Percentiles rank a stretch among this genome's conserved stretches.
phyloP scores from a whole-genome alignment of 2,888 invertebrate genomes.

The Nephrocerus scutellatus region DNA sequence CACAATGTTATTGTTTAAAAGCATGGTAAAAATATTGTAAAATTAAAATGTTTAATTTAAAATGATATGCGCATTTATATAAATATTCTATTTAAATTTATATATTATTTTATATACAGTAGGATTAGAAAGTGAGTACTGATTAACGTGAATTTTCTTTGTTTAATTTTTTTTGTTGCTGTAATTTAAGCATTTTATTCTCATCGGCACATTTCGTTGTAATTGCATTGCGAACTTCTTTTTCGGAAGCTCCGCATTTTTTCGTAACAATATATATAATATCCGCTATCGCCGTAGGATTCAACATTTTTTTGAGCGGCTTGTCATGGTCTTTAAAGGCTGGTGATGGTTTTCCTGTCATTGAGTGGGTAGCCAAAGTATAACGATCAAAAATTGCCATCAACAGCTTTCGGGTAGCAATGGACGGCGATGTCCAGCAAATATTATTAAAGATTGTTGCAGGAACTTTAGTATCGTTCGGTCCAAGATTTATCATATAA shows the following conservation, averaged over 20 bases:
- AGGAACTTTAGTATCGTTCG: conserved; percentile 45
- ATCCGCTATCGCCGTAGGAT: conserved; percentile 52
- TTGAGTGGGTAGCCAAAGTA: conserved; percentile 55
- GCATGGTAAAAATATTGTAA: too few relatives aligned
- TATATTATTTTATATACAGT: too few relatives aligned
- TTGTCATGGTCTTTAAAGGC: conserved; percentile 43
- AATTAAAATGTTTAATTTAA: too few relatives aligned
- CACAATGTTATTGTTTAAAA: too few relatives aligned
- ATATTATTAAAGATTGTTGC: conserved; percentile 49
- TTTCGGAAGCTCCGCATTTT: conserved; percentile 52
- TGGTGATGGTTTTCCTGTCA: conserved; percentile 57
- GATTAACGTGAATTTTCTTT: too few relatives aligned
- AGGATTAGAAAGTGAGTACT: too few relatives aligned
- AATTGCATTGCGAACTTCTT: conserved; percentile 55
- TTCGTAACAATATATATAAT: conserved; percentile 53
- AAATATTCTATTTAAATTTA: too few relatives aligned
- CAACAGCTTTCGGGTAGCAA: conserved; percentile 54
- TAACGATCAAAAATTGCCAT: conserved; percentile 53
- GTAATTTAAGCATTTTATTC: conserved; percentile 53
- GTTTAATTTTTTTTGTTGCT: too few relatives aligned
- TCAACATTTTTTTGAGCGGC: conserved; percentile 45
- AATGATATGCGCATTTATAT: too few relatives aligned
- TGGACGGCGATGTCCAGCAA: conserved; percentile 51
- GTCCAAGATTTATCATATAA: conserved; percentile 41
- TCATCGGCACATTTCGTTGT: conserved; percentile 61